Evolutionary conservation across 92 coral and sea anemone species (phyloP), one percentile per base, ranked within the genome.

Genomic region (Paragorgia papillata): DNA sequence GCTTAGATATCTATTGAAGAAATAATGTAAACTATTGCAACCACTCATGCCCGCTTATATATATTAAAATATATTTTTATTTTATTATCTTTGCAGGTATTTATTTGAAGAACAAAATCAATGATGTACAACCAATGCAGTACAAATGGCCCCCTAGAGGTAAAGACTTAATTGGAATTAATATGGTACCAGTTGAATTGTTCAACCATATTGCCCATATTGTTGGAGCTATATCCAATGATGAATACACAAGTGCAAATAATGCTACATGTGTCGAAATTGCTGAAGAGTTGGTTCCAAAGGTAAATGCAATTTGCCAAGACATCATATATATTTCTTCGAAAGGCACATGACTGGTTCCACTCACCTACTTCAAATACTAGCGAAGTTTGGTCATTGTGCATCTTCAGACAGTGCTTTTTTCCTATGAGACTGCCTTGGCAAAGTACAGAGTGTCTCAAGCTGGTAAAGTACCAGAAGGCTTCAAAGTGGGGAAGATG

Each of bases 271-370:
- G 75, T 69, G 75, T 26, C 2, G 61, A 66, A 26, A 39, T 40
- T 66, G 73, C 73, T 37, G 73, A 37, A 37, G 53, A 65, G 55
- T 65, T 65, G 21, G 54, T 65, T 22, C 73, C 73, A 1, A 65
- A 65, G 55, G 73, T 65, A 40, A 20, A 40, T 41, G 73, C 54
- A 65, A 66, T 66, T 40, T 69, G 61, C 48, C 76, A 69, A 69
- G 62, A 69, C 48, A 48, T 69, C 37, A 30, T 69, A 17, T 69
- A 69, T 51, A 43, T 30, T 51, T 48, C 59, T 13, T 28, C 46
- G 17, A 69, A 51, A 51, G 76, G 76, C 76, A 69, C 59, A 51
- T 69, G 76, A 69, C 76, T 27, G 76, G 76, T 28, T 69, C 76
- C 9, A 48, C 59, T 13, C 59, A 69, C 32, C 7, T 69, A 41